Evolutionary conservation across 2,797 vertebrate genomes (phyloP).

Genomic region (Enteromius argenteus): DNA sequence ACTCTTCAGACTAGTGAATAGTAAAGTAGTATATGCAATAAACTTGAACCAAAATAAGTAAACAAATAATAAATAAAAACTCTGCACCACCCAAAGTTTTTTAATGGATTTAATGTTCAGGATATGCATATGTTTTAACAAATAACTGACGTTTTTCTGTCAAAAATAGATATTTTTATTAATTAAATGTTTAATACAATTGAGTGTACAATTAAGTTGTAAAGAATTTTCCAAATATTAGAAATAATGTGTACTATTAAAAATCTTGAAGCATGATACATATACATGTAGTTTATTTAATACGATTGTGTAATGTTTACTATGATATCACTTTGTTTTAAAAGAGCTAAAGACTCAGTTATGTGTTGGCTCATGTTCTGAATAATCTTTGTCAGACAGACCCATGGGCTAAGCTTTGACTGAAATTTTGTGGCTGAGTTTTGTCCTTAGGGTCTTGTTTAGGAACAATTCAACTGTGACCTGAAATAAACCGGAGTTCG

Average conservation of each 20-base stretch:
- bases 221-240: not conserved
- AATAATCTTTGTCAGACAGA: not conserved
- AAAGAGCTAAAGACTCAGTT: not conserved
- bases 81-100: not conserved
- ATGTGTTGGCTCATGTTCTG: not conserved
- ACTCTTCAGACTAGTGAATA: not conserved
- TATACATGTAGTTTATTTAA: not conserved
- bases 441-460: slow-evolving; percentile 14
- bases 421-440: slow-evolving; percentile 5
- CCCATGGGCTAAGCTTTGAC: slow-evolving; percentile 6
- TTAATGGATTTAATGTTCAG: not conserved
- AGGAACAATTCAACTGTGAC: not conserved
- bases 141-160: not conserved
- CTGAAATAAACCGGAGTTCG: slow-evolving; percentile 21
- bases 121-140: not conserved
- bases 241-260: too few relatives aligned
- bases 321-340: not conserved
- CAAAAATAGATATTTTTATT: too few relatives aligned
- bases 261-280: not conserved
- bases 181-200: too few relatives aligned
- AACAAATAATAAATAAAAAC: too few relatives aligned
- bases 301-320: not conserved
- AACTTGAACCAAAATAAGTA: not conserved
- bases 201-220: too few relatives aligned
- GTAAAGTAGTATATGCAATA: not conserved